Conservation (phyloP, 2,113 vertebrate species). For the Lepidiolamprologus cunningtoni region DNA sequence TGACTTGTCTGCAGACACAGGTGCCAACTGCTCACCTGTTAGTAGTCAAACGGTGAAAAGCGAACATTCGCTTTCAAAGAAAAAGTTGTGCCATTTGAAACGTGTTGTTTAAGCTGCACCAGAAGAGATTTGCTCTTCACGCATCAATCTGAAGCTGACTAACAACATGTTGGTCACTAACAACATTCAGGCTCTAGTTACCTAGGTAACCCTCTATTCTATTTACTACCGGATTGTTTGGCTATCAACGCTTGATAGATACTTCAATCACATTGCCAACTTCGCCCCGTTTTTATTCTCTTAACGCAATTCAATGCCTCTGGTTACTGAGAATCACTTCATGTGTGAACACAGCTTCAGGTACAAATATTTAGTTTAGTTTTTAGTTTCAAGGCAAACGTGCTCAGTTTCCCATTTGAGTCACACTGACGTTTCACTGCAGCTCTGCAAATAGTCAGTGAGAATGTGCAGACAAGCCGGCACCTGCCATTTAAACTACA, state of each 20-base stretch:
- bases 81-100: background rate
- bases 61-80: background rate
- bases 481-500: background rate
- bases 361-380: background rate
- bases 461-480: background rate
- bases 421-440: background rate
- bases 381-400: background rate
- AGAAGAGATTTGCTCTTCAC: background rate
- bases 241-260: background rate
- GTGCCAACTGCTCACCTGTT: background rate
- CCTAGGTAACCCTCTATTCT: background rate
- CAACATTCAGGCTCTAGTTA: background rate
- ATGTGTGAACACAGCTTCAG: background rate
- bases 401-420: background rate
- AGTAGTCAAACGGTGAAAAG: background rate
- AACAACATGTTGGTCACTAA: background rate
- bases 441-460: background rate
- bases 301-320: background rate
- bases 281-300: background rate
- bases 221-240: background rate
- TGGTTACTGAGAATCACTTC: background rate
- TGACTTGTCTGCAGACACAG: background rate
- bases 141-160: background rate
- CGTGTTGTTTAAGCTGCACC: background rate
- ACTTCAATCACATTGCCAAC: background rate